Evolutionary conservation across 1,140 invertebrate genomes (phyloP).

Genomic region (Lysiphlebus fabarum): DNA sequence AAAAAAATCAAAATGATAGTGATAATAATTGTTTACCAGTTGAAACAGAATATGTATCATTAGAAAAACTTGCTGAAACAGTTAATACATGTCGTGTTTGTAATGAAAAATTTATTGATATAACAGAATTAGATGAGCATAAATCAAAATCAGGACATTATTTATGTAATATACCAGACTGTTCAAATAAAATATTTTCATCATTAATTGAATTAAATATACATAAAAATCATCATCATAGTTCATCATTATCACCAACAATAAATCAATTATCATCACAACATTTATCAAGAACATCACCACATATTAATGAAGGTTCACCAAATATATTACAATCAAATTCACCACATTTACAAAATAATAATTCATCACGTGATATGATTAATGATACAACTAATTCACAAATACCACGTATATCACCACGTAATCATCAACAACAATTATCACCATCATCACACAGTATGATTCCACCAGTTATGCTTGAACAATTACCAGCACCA

Average conservation of each 20-base stretch:
- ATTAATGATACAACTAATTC: slow-evolving; percentile 28
- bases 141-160: slow-evolving; percentile 49
- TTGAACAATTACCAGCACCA: slow-evolving; percentile 52
- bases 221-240: slow-evolving; percentile 49
- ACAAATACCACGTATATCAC: slow-evolving; percentile 35
- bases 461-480: slow-evolving; percentile 45
- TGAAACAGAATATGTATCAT: slow-evolving; percentile 53
- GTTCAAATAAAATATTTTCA: slow-evolving; percentile 42
- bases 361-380: slow-evolving; percentile 29
- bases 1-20: slow-evolving; percentile 41
- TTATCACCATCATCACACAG: slow-evolving; percentile 26
- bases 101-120: slow-evolving; percentile 52
- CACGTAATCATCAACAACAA: slow-evolving; percentile 43
- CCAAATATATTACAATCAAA: slow-evolving; percentile 26
- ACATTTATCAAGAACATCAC: slow-evolving; percentile 27
- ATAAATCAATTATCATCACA: slow-evolving; percentile 30
- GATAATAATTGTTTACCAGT: slow-evolving; percentile 33
- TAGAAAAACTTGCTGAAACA: slow-evolving; percentile 52
- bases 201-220: slow-evolving; percentile 42
- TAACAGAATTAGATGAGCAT: slow-evolving; percentile 50
- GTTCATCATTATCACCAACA: slow-evolving; percentile 42
- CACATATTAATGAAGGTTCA: slow-evolving; percentile 32
- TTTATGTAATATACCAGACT: slow-evolving; percentile 53
- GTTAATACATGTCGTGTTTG: slow-evolving; percentile 52
- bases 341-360: slow-evolving; percentile 36